Conservation (phyloP, 2,113 vertebrate species). For the Strigops habroptila region DNA sequence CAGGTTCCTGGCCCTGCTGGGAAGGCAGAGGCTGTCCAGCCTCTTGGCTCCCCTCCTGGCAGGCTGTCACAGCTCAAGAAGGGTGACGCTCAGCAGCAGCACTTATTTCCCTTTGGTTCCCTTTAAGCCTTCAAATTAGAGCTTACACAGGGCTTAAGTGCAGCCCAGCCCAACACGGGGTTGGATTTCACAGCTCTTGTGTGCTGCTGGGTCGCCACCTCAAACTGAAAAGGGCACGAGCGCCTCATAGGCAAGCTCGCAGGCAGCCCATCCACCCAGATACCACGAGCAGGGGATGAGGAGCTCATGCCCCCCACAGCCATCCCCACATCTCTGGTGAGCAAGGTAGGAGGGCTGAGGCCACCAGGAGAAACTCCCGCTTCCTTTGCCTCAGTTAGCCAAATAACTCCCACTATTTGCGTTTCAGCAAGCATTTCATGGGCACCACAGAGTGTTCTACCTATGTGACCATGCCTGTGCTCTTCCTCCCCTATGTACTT, state of each 20-base stretch:
- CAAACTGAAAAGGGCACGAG: background rate
- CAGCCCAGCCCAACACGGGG: background rate
- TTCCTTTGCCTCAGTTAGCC: background rate
- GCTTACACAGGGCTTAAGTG: background rate
- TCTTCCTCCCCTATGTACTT: background rate
- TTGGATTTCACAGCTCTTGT: background rate
- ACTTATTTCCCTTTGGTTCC: background rate
- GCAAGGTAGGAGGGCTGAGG: background rate
- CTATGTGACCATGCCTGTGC: accelerated
- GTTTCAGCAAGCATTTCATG: background rate
- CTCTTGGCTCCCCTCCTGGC: background rate
- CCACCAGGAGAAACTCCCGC: background rate
- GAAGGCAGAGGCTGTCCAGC: background rate
- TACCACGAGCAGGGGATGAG: background rate
- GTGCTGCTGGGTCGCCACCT: background rate
- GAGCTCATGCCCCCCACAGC: accelerated
- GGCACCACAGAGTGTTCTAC: background rate
- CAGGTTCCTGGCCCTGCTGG: background rate
- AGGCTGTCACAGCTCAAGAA: background rate
- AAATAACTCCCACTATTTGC: background rate
- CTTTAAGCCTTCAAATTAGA: conserved; percentile 2
- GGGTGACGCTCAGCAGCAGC: background rate
- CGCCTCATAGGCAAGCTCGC: background rate
- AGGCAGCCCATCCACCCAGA: background rate
- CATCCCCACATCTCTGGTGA: accelerated